Evolutionary conservation across 2,113 vertebrate species (phyloP), one percentile per base, ranked within the genome.

Genomic region (Donacobius atricapilla): DNA sequence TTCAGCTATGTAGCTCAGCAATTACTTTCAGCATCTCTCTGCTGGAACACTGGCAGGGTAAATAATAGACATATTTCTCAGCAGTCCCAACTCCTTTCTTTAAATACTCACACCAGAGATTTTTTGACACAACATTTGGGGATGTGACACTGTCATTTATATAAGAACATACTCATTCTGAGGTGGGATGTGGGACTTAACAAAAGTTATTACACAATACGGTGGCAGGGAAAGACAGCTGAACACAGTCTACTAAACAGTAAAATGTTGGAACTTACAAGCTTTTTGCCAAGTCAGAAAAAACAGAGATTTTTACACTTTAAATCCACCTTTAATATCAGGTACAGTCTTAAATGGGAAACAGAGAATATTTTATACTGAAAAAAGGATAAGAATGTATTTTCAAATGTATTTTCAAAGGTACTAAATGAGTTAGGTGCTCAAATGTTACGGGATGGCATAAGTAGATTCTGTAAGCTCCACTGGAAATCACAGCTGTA

Each of bases 401-500:
- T 95, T 91, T 63, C 35, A 66, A 87, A 39, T 53, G 30, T 31
- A 75, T 91, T 94, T 97, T 87, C 40, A 72, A 79, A 84, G 39
- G 13, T 42, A 22, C 47, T 66, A 42, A 79, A 89, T 56, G 61
- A 87, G 22, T 79, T 71, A 56, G 53, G 31, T 85, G 24, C 39
- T 90, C 51, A 91, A 33, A 64, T 85, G 21, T 40, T 35, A 71
- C 0, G 2, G 60, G 23, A 51, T 75, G 24, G 40, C 3, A 4
- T 56, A 79, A 88, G 51, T 12, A 60, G 65, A 60, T 84, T 70
- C 51, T 37, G 13, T 35, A 63, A 91, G 24, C 56, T 23, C 80
- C 39, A 73, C 9, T 30, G 33, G 39, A 84, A 94, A 78, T 78
- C 81, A 70, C 39, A 75, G 42, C 39, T 69, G 22, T 51, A 89